phyloP scores from a whole-genome alignment of 2,888 invertebrate species.

The Chrysotoxum bicinctum region DNA sequence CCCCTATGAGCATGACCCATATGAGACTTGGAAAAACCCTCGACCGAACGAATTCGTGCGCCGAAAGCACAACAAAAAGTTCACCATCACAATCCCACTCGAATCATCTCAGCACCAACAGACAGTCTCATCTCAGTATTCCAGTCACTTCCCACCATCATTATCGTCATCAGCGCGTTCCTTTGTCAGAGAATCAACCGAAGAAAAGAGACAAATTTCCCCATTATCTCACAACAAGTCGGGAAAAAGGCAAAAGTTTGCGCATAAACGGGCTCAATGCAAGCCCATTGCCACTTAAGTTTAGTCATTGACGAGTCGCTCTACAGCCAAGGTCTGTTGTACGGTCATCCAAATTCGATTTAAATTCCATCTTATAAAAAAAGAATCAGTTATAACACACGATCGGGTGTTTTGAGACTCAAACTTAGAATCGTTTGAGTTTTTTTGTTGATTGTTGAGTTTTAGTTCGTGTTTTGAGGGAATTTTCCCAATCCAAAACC shows the following conservation, averaged over 20 bases:
- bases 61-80: slow-evolving; percentile 47
- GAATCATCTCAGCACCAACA: slow-evolving; percentile 30
- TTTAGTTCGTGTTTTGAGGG: slow-evolving; percentile 40
- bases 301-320: slow-evolving; percentile 62
- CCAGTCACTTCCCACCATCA: slow-evolving; percentile 57
- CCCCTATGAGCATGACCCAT: slow-evolving; percentile 4
- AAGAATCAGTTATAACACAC: neutral
- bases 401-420: slow-evolving; percentile 27
- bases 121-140: slow-evolving; percentile 2
- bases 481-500: slow-evolving; percentile 2
- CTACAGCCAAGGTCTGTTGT: slow-evolving; percentile 43
- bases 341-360: slow-evolving; percentile 23
- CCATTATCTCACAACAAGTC: slow-evolving; percentile 16
- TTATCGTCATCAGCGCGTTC: slow-evolving; percentile 35
- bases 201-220: slow-evolving; percentile 33
- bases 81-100: slow-evolving; percentile 17
- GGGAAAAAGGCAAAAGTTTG: slow-evolving; percentile 17
- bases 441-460: slow-evolving; percentile 55
- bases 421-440: slow-evolving; percentile 23
- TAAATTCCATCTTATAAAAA: neutral
- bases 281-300: slow-evolving; percentile 49
- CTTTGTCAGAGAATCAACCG: neutral
- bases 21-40: slow-evolving; percentile 43
- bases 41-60: neutral
- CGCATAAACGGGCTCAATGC: slow-evolving; percentile 16